Evolutionary conservation across 2,797 vertebrate species (phyloP).

Genomic region (Sphenopsis melanotis): DNA sequence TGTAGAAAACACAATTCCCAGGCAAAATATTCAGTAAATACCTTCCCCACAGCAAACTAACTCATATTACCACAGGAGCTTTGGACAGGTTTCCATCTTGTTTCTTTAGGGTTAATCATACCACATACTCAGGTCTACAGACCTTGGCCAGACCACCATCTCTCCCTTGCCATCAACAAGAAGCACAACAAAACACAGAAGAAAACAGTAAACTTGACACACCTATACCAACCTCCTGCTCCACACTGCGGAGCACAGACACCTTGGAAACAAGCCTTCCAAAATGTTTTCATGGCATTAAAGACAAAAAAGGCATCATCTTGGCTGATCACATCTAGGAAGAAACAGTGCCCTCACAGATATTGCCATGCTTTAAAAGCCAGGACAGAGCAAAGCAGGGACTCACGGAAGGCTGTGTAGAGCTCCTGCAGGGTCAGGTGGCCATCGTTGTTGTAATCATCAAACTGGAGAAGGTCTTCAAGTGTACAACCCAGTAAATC

Average conservation of each 20-base stretch:
- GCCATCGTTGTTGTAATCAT: constrained; percentile 90
- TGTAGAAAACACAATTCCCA: not conserved
- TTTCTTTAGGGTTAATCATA: not conserved
- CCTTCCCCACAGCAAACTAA: not conserved
- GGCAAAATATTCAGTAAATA: not conserved
- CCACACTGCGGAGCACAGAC: not conserved
- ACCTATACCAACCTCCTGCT: not conserved
- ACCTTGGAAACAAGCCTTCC: not conserved
- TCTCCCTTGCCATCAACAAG: not conserved
- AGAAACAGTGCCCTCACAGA: not conserved
- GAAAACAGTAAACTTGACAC: not conserved
- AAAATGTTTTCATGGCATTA: not conserved
- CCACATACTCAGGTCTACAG: not conserved
- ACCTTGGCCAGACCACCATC: not conserved
- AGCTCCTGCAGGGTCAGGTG: constrained; percentile 88
- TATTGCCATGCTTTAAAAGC: accelerated
- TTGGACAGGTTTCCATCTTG: not conserved
- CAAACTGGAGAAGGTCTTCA: constrained; percentile 89
- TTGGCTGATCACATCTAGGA: not conserved
- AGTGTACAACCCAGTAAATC: constrained; percentile 83
- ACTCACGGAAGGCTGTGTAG: constrained; percentile 96
- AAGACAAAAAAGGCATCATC: not conserved
- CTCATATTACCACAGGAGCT: not conserved
- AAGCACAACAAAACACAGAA: not conserved
- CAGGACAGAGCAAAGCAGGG: not conserved